Conservation (phyloP, 1,140 invertebrate species). For the Spodoptera frugiperda region DNA sequence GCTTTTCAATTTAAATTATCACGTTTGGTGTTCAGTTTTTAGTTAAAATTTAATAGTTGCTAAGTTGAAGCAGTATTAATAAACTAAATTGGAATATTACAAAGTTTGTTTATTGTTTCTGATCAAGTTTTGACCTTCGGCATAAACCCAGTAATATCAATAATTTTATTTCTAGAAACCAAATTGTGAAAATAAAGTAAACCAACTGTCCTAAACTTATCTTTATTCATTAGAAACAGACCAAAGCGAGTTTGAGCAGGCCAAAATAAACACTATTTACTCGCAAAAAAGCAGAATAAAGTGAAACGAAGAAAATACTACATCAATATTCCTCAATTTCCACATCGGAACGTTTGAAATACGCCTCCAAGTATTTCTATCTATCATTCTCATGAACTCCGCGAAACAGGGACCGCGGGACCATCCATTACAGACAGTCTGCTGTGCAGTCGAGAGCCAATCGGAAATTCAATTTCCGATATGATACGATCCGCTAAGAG, state of each 20-base stretch:
- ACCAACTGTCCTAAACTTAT: not conserved
- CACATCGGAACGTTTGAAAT: conserved; percentile 51
- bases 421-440: conserved; percentile 68
- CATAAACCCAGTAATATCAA: too few relatives aligned
- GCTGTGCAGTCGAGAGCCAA: conserved; percentile 69
- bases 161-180: too few relatives aligned
- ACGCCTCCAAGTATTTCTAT: conserved; percentile 63
- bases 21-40: too few relatives aligned
- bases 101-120: too few relatives aligned
- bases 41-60: too few relatives aligned
- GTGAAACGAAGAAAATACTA: conserved; percentile 47
- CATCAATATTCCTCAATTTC: conserved; percentile 60
- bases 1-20: not conserved
- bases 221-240: conserved; percentile 5
- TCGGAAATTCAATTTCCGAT: conserved; percentile 82
- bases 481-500: conserved; percentile 79
- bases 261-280: conserved; percentile 51
- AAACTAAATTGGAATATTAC: too few relatives aligned
- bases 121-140: too few relatives aligned
- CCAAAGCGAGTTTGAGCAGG: conserved; percentile 2
- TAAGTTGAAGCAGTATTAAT: too few relatives aligned
- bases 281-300: conserved; percentile 49
- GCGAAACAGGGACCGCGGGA: conserved; percentile 61
- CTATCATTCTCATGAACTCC: conserved; percentile 65
- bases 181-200: not conserved